Evolutionary conservation across 2,888 invertebrate genomes (phyloP).

Genomic region (Lasius platythorax): DNA sequence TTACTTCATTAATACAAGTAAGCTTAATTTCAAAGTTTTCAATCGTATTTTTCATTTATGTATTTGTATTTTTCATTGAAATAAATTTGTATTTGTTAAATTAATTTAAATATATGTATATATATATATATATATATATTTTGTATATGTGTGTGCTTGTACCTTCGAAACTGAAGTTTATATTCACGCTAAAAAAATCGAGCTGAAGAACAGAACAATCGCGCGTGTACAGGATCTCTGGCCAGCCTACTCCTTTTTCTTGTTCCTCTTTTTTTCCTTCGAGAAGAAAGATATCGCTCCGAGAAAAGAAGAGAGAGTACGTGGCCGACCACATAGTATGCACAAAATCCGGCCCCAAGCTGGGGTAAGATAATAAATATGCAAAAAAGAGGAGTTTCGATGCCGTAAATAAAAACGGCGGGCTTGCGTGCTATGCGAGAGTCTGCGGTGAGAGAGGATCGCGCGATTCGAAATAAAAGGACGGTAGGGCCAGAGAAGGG

Average conservation of each 20-base stretch:
- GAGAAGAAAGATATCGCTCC: conserved; percentile 45
- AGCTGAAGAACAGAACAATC: conserved; percentile 27
- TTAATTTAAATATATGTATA: neutral
- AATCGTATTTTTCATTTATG: neutral
- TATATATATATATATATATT: too few species aligned
- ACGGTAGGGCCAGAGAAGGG: conserved; percentile 22
- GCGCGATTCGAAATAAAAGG: conserved; percentile 65
- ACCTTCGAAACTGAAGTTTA: neutral
- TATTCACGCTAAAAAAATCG: conserved; percentile 3
- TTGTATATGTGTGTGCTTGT: neutral
- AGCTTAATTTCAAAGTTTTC: neutral
- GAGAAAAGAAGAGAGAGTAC: conserved; percentile 36
- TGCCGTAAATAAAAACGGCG: conserved; percentile 74
- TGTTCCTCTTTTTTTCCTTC: neutral
- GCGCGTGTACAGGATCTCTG: conserved; percentile 7
- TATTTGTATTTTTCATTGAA: neutral
- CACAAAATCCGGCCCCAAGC: conserved; percentile 60
- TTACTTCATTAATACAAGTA: neutral
- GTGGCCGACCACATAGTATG: conserved; percentile 56
- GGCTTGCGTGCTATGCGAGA: conserved; percentile 64
- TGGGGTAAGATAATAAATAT: conserved; percentile 74
- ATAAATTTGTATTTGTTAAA: neutral
- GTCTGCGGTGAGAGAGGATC: conserved; percentile 38
- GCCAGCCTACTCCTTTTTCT: conserved; percentile 3
- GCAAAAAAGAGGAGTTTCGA: conserved; percentile 73